Conservation (phyloP, 35 echinoderm and acorn worm species). For the Ophiothrix spiculata region DNA sequence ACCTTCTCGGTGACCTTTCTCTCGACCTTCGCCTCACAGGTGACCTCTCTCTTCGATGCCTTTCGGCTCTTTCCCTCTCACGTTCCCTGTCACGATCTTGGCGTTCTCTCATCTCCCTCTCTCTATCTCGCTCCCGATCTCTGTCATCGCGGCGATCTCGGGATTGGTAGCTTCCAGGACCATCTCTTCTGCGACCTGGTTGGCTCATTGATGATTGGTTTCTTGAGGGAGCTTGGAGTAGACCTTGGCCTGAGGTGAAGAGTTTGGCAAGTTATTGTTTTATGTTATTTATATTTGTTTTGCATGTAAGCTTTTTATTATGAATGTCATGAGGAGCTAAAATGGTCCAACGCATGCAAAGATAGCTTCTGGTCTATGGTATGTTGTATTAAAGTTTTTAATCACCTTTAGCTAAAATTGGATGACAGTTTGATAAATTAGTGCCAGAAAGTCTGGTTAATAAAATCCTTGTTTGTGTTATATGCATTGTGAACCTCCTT, state of each 20-base stretch:
- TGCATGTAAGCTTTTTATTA: too few relatives aligned
- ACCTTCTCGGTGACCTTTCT: constrained; percentile 67
- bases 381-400: background rate
- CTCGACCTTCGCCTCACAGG: constrained; percentile 27
- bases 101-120: background rate
- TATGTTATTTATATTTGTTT: background rate
- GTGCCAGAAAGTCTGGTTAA: background rate
- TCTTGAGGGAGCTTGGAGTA: background rate
- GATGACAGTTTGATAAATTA: background rate
- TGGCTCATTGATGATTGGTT: background rate
- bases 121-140: background rate
- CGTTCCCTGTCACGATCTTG: constrained; percentile 45
- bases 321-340: too few relatives aligned
- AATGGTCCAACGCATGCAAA: background rate
- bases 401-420: background rate
- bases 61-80: constrained; percentile 44
- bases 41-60: constrained; percentile 48
- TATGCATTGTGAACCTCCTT: background rate
- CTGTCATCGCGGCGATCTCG: background rate
- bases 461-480: background rate
- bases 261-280: background rate
- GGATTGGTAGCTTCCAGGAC: constrained; percentile 39
- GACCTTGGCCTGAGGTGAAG: background rate
- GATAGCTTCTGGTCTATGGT: background rate
- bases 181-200: constrained; percentile 36